A percentile compares a stretch with the other conserved stretches of the same genome.
Conservation (phyloP, 2,797 vertebrate species). For the Todus mexicanus region DNA sequence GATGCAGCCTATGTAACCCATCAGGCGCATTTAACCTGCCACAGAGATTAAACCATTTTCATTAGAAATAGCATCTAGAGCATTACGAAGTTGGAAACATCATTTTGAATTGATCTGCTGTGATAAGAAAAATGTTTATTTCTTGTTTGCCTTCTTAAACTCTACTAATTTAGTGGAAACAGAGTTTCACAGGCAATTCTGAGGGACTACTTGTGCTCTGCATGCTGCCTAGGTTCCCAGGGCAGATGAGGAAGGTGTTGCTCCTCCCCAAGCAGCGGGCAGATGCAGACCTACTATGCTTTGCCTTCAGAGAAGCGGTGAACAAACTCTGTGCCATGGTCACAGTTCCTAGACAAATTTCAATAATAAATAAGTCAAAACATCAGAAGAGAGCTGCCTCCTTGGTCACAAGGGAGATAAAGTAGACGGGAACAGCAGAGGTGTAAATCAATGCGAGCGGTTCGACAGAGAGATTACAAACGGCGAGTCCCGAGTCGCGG, state of each 20-base stretch:
- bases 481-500: not conserved
- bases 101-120: not conserved
- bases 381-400: not conserved
- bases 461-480: not conserved
- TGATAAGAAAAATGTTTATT: not conserved
- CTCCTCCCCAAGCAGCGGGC: not conserved
- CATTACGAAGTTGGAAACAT: not conserved
- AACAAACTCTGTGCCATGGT: not conserved
- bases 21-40: not conserved
- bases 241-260: not conserved
- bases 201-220: not conserved
- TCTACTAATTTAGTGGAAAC: not conserved
- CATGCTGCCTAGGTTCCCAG: not conserved
- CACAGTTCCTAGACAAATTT: not conserved
- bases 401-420: not conserved
- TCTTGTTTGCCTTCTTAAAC: not conserved
- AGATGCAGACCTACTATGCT: not conserved
- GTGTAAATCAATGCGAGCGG: not conserved
- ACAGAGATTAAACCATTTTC: not conserved
- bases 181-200: not conserved
- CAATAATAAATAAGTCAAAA: not conserved
- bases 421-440: not conserved
- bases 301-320: accelerated
- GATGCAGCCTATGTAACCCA: not conserved
- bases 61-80: not conserved